These are phyloP conservation scores for Netelia virgata DNA, from an alignment of 2,888 invertebrate species.

Conservation along the genomic window DNA sequence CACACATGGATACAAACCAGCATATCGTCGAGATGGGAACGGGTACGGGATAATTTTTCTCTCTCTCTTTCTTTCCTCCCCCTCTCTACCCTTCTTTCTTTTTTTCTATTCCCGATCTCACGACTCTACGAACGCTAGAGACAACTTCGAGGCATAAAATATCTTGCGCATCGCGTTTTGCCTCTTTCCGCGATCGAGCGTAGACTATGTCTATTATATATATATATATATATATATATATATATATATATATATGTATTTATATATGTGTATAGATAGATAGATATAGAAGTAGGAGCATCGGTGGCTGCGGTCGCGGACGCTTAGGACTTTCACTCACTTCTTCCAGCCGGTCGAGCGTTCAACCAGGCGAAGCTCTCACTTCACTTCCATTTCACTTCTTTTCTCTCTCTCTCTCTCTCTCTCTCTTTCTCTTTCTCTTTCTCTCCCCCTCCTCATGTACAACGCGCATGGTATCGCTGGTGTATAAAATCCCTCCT, in stretches of 20 bases:
- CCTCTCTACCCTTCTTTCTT: conserved; percentile 6
- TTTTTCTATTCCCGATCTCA: conserved; percentile 27
- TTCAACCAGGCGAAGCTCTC: conserved; percentile 65
- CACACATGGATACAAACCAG: too few species aligned
- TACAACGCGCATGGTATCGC: not conserved
- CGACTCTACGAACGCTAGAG: not conserved
- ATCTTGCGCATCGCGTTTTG: conserved; percentile 37
- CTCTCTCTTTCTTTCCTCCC: not conserved
- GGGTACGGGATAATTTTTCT: conserved; percentile 34
- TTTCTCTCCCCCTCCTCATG: not conserved
- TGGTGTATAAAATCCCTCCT: conserved; percentile 1
- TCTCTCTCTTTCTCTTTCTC: not conserved
- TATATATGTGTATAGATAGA: not conserved
- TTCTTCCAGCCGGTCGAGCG: conserved; percentile 70
- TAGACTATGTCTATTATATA: not conserved
- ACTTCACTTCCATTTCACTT: conserved; percentile 76
- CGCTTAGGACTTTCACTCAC: conserved; percentile 78
- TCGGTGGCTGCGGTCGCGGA: conserved; percentile 55
- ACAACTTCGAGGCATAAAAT: conserved; percentile 38
- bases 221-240: conserved; percentile 1
- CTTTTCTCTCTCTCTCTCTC: conserved; percentile 45
- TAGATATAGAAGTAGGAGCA: conserved; percentile 33
- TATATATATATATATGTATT: conserved; percentile 34
- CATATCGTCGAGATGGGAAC: conserved; percentile 30
- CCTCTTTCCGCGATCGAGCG: conserved; percentile 45